These are phyloP conservation scores for Caiman crocodilus DNA, from an alignment of 2,797 vertebrate species.

Conservation along the genomic window DNA sequence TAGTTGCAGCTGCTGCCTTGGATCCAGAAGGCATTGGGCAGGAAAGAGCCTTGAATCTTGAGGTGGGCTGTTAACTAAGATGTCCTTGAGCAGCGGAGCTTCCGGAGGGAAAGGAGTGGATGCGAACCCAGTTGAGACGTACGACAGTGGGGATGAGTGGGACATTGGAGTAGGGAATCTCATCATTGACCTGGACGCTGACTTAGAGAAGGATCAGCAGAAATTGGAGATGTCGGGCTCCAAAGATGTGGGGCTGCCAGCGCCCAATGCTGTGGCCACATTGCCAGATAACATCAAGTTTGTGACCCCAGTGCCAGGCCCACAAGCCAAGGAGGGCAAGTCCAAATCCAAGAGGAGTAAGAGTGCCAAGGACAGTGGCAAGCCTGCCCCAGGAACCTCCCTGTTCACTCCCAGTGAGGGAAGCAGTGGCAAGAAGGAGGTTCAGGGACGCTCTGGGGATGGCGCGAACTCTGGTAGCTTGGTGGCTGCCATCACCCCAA, in stretches of 20 bases:
- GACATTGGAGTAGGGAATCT: constrained; percentile 99
- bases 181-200: constrained; percentile 99
- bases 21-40: constrained; percentile 78
- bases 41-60: constrained; percentile 84
- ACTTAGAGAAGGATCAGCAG: constrained; percentile 98
- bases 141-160: constrained; percentile 99
- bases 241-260: constrained; percentile 94
- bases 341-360: constrained; percentile 99
- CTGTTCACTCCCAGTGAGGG: constrained; percentile 89
- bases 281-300: constrained; percentile 99
- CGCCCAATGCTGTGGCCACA: constrained; percentile 94
- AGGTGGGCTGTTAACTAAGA: constrained; percentile 98
- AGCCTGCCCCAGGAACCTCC: constrained; percentile 84
- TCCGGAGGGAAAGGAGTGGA: constrained; percentile 99
- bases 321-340: constrained; percentile 98
- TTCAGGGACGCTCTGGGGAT: constrained; percentile 91
- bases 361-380: constrained; percentile 97
- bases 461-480: constrained; percentile 82
- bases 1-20: constrained; percentile 77
- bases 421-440: constrained; percentile 91
- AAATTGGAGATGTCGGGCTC: constrained; percentile 99
- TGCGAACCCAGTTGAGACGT: constrained; percentile 99
- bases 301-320: constrained; percentile 96
- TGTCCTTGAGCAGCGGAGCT: constrained; percentile 99
- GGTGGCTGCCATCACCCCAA: constrained; percentile 85